phyloP scores from a whole-genome alignment of 2,113 vertebrate genomes.

The Glaucomys volans region DNA sequence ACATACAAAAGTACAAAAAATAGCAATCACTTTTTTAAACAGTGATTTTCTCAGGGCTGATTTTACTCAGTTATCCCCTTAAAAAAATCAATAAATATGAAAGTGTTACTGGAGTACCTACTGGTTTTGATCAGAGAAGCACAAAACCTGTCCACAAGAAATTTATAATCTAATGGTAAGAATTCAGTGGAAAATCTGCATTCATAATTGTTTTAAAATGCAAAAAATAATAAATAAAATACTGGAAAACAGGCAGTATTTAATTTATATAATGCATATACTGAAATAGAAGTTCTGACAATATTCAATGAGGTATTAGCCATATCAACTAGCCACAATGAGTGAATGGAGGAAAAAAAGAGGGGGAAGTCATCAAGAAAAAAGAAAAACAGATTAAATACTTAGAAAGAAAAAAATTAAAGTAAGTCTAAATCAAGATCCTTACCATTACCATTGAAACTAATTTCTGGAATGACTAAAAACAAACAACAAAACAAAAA shows the following conservation, averaged over 20 bases:
- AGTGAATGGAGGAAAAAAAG: not conserved
- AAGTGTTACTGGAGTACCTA: not conserved
- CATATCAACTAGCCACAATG: not conserved
- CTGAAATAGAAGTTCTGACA: not conserved
- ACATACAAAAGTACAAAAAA: not conserved
- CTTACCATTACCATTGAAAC: not conserved
- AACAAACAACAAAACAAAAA: not conserved
- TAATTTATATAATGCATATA: rapidly evolving
- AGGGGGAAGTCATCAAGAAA: not conserved
- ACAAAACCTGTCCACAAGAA: not conserved
- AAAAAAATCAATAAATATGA: not conserved
- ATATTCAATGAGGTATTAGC: not conserved
- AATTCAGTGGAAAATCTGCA: not conserved
- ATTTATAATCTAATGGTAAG: not conserved
- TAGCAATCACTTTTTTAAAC: not conserved
- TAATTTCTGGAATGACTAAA: not conserved
- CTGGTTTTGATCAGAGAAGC: not conserved
- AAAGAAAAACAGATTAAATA: not conserved
- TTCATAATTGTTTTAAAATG: too few species aligned
- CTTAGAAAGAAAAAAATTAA: not conserved
- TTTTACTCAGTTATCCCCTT: not conserved
- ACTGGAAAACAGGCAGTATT: not conserved
- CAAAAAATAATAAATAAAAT: too few species aligned
- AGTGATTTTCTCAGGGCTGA: not conserved
- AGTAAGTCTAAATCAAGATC: not conserved